Conservation (phyloP, 2,797 vertebrate genomes). For the Urosaurus nigricauda region DNA sequence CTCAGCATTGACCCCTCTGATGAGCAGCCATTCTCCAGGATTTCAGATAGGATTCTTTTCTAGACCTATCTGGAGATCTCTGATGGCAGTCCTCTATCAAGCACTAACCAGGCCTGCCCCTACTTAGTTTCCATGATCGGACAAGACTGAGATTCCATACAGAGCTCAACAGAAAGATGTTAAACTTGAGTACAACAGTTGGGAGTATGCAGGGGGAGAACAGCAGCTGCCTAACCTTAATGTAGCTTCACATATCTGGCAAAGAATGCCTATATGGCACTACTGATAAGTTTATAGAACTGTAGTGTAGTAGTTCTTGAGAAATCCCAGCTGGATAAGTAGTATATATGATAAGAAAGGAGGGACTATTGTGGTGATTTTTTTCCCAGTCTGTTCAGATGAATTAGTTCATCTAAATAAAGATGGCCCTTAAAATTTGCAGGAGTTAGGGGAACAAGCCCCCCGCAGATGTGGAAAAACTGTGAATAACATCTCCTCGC, state of each 20-base stretch:
- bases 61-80: too few relatives aligned
- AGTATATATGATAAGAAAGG: too few relatives aligned
- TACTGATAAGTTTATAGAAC: neutral
- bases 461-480: neutral
- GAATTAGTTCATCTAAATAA: too few relatives aligned
- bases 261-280: neutral
- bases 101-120: too few relatives aligned
- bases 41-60: too few relatives aligned
- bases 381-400: too few relatives aligned
- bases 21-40: too few relatives aligned
- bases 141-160: neutral
- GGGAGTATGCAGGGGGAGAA: neutral
- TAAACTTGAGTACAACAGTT: neutral
- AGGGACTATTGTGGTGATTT: too few relatives aligned
- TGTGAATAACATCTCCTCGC: too few relatives aligned
- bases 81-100: too few relatives aligned
- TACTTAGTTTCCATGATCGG: neutral
- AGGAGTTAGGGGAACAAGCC: neutral
- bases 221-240: neutral
- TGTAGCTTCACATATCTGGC: neutral
- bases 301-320: accelerated
- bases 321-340: accelerated
- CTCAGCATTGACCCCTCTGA: too few relatives aligned
- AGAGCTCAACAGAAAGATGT: neutral
- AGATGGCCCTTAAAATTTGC: neutral